These are phyloP conservation scores for Salmo trutta DNA, from an alignment of 2,797 vertebrate genomes.

Conservation along the genomic window DNA sequence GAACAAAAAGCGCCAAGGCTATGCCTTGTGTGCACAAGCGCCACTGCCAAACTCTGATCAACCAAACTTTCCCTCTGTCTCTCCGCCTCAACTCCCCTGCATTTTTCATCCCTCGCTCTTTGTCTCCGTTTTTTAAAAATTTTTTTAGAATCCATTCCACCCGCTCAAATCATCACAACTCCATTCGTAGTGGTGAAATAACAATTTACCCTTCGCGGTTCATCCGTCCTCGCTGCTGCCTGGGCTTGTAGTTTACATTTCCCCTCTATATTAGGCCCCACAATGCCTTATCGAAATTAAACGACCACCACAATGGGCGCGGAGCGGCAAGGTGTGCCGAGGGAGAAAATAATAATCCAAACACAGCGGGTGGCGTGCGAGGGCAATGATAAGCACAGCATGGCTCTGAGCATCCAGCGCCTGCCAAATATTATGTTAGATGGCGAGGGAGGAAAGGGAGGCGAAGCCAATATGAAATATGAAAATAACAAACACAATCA, in stretches of 20 bases:
- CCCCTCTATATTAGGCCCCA: conserved; percentile 26
- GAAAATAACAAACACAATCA: conserved; percentile 42
- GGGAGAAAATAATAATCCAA: conserved; percentile 42
- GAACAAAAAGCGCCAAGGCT: conserved; percentile 44
- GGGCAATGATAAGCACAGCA: conserved; percentile 30
- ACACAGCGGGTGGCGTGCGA: conserved; percentile 26
- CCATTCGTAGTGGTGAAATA: conserved; percentile 39
- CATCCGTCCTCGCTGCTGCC: background rate
- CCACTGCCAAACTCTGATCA: conserved; percentile 52
- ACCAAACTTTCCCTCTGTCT: conserved; percentile 36
- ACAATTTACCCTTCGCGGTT: conserved; percentile 40
- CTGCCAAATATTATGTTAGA: conserved; percentile 29
- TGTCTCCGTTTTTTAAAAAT: background rate
- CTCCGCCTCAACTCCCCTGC: conserved; percentile 29
- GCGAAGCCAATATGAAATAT: conserved; percentile 23
- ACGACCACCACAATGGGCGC: conserved; percentile 35
- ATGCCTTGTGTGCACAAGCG: conserved; percentile 33
- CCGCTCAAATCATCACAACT: conserved; percentile 25
- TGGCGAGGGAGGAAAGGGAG: conserved; percentile 18
- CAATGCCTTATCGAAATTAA: conserved; percentile 47
- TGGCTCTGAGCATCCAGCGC: conserved; percentile 19
- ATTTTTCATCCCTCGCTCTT: background rate
- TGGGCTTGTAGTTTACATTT: conserved; percentile 41
- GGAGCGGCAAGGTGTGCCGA: conserved; percentile 14
- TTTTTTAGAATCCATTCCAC: background rate